Evolutionary conservation across 2,888 invertebrate genomes (phyloP).

Genomic region (Leucania comma): DNA sequence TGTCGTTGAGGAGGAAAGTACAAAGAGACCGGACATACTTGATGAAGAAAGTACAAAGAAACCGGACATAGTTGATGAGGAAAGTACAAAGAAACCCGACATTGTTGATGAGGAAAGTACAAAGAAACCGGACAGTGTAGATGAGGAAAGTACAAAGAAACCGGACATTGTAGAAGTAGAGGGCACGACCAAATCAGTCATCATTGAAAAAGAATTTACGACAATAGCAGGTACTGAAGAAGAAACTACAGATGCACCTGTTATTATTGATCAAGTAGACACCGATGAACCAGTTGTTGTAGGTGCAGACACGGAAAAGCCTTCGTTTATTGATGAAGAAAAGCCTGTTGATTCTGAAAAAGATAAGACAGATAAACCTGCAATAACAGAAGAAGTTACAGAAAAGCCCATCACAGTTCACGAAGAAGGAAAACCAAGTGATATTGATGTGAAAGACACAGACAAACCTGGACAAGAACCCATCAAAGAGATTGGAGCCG

Average conservation of each 20-base stretch:
- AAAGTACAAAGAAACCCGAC: slow-evolving; percentile 12
- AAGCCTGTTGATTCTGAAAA: slow-evolving; percentile 36
- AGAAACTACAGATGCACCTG: slow-evolving; percentile 21
- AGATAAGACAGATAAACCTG: slow-evolving; percentile 12
- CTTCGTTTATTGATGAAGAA: slow-evolving; percentile 24
- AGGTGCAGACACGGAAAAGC: slow-evolving; percentile 15
- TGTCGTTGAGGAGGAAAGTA: not conserved
- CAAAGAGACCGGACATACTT: not conserved
- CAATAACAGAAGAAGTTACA: not conserved
- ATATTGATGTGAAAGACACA: slow-evolving; percentile 3
- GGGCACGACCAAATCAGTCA: slow-evolving; percentile 12
- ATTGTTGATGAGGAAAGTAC: not conserved
- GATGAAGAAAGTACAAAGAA: slow-evolving; percentile 1
- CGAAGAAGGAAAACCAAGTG: slow-evolving; percentile 20
- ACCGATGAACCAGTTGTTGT: slow-evolving; percentile 16
- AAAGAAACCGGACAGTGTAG: not conserved
- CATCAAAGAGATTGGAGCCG: slow-evolving; percentile 5
- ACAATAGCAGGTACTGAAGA: slow-evolving; percentile 15
- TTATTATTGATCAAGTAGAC: slow-evolving; percentile 9
- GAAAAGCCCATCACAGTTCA: slow-evolving; percentile 8
- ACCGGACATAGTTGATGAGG: slow-evolving; percentile 1
- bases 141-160: slow-evolving; percentile 20
- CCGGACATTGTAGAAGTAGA: slow-evolving; percentile 18
- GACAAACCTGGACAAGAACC: slow-evolving; percentile 21
- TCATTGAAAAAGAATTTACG: slow-evolving; percentile 13